These are phyloP conservation scores for Drosophila koepferae DNA, from an alignment of 2,888 invertebrate genomes.

Conservation along the genomic window DNA sequence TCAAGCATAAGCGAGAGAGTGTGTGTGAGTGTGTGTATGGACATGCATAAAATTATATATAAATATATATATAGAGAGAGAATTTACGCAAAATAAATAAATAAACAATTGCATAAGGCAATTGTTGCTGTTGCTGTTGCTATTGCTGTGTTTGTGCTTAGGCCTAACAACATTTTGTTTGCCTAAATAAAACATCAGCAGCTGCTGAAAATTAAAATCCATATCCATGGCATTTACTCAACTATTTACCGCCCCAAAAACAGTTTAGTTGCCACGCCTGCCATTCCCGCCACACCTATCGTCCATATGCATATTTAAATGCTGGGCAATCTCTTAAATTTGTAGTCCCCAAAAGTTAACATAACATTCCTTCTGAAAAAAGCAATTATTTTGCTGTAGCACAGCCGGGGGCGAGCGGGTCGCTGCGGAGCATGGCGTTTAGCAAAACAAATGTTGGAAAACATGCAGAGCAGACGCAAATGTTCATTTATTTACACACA, in stretches of 20 bases:
- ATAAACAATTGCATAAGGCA: constrained; percentile 57
- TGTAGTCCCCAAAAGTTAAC: constrained; percentile 58
- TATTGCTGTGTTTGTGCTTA: constrained; percentile 6
- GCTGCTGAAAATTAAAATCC: constrained; percentile 23
- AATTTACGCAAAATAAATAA: constrained; percentile 63
- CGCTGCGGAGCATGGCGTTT: constrained; percentile 6
- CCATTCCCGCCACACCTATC: no score
- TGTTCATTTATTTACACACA: constrained; percentile 33
- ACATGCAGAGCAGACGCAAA: constrained; percentile 64
- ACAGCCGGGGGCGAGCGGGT: not conserved
- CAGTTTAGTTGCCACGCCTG: constrained; percentile 14
- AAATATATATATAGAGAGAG: not conserved
- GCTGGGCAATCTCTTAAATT: constrained; percentile 31
- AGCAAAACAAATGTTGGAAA: constrained; percentile 39
- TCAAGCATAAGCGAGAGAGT: constrained; percentile 10
- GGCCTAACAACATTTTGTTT: constrained; percentile 22
- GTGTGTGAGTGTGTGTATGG: no score
- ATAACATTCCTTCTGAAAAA: constrained; percentile 70
- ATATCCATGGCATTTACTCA: constrained; percentile 20
- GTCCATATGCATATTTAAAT: constrained; percentile 31
- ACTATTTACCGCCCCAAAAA: constrained; percentile 7
- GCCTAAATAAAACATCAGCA: constrained; percentile 34
- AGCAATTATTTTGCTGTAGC: constrained; percentile 69
- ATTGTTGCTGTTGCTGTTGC: constrained; percentile 10
- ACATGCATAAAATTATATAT: no score